Percentiles rank a stretch among this genome's conserved stretches.
Conservation (phyloP, 1,140 invertebrate genomes). For the Lepeophtheirus salmonis region DNA sequence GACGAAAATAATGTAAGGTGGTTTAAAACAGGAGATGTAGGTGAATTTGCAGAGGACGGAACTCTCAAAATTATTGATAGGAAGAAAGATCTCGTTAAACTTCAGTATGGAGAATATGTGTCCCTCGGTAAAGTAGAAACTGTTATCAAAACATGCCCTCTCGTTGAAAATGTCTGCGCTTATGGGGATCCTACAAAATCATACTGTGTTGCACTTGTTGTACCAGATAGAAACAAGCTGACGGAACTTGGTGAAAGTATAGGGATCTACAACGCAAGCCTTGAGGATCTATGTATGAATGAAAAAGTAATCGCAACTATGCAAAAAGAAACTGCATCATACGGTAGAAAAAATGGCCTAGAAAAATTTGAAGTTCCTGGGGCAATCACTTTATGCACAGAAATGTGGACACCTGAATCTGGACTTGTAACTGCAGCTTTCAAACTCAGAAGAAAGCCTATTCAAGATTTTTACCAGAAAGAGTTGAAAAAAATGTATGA, state of each 20-base stretch:
- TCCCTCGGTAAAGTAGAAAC: constrained; percentile 69
- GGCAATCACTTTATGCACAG: constrained; percentile 27
- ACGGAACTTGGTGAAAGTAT: constrained; percentile 2
- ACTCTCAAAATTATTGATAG: constrained; percentile 40
- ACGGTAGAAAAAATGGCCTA: constrained; percentile 52
- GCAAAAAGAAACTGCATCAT: constrained; percentile 50
- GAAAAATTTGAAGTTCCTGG: constrained; percentile 32
- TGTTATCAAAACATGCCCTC: constrained; percentile 70
- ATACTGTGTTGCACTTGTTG: constrained; percentile 72
- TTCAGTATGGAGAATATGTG: constrained; percentile 92
- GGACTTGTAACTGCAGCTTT: constrained; percentile 36
- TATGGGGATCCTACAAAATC: constrained; percentile 67
- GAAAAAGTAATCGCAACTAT: constrained; percentile 50
- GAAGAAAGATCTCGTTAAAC: constrained; percentile 93
- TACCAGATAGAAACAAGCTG: constrained; percentile 31
- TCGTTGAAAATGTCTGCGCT: constrained; percentile 89
- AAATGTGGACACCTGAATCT: constrained; percentile 33
- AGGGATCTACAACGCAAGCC: constrained; percentile 29
- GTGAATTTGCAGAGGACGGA: constrained; percentile 49
- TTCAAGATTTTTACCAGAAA: constrained; percentile 16
- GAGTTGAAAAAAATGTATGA: constrained; percentile 18
- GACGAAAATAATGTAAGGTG: constrained; percentile 51
- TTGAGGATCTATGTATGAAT: constrained; percentile 54
- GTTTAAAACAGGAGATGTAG: constrained; percentile 60
- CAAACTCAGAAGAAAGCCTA: constrained; percentile 33